Evolutionary conservation across 2,113 vertebrate genomes (phyloP).

Genomic region (Scomber scombrus): DNA sequence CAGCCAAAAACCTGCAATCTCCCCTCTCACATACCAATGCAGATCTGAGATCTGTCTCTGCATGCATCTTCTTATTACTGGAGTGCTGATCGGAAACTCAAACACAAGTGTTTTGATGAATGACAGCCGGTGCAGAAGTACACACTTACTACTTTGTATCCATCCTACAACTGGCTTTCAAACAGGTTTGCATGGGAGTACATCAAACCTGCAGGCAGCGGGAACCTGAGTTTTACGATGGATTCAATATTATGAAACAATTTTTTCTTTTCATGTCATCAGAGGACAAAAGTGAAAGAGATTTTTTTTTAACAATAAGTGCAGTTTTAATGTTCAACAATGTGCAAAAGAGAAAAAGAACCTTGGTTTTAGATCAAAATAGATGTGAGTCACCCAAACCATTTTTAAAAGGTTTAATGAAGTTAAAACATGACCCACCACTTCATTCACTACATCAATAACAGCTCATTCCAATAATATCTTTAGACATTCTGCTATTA

Average conservation of each 20-base stretch:
- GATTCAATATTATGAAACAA: neutral
- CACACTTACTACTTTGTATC: constrained; percentile 2
- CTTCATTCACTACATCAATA: too few relatives aligned
- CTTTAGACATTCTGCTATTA: constrained; percentile 16
- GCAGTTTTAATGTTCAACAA: neutral
- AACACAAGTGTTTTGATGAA: constrained; percentile 43
- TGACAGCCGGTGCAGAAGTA: constrained; percentile 36
- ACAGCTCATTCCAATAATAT: neutral
- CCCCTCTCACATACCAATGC: constrained; percentile 77
- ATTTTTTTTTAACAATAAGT: neutral
- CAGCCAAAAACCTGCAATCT: constrained; percentile 45
- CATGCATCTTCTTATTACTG: constrained; percentile 62
- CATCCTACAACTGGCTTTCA: constrained; percentile 8
- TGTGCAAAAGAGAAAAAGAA: neutral
- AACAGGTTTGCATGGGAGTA: neutral
- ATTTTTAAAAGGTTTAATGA: neutral
- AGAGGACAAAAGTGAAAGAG: neutral
- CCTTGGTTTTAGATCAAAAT: neutral
- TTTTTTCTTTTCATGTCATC: constrained; percentile 11
- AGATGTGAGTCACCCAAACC: neutral
- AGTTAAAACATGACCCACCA: neutral
- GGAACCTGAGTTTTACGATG: constrained; percentile 4
- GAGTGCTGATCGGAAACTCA: constrained; percentile 35
- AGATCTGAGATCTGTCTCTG: constrained; percentile 78
- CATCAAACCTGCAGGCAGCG: constrained; percentile 5